Evolutionary conservation across 30 jellyfish, hydroid and myxozoan species (phyloP).

Genomic region (Cassiopea xamachana): DNA sequence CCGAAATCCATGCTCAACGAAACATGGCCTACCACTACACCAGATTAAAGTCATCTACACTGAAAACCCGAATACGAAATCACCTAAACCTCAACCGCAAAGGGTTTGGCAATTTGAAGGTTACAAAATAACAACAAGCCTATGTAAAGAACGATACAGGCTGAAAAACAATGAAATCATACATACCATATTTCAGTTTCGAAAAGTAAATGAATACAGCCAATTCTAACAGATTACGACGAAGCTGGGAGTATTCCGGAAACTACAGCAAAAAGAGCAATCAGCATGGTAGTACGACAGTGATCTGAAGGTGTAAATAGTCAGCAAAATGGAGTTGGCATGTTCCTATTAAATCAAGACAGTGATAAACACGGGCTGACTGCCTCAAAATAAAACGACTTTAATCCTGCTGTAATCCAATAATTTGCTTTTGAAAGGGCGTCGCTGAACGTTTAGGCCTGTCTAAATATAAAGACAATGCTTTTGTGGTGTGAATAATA

Average conservation of each 20-base stretch:
- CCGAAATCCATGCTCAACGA: not conserved
- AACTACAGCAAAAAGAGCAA: constrained; percentile 49
- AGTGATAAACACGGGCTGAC: constrained; percentile 14
- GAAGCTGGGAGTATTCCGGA: constrained; percentile 60
- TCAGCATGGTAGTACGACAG: constrained; percentile 12
- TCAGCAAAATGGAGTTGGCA: not conserved
- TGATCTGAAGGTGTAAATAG: not conserved
- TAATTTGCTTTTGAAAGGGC: constrained; percentile 12
- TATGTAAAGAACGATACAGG: not conserved
- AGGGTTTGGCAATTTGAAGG: not conserved
- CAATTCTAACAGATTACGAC: not conserved
- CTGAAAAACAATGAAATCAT: not conserved
- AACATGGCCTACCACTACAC: not conserved
- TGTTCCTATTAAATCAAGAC: not conserved
- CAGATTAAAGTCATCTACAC: not conserved
- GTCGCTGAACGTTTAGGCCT: constrained; percentile 5
- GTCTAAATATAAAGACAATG: not conserved
- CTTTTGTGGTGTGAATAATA: not conserved
- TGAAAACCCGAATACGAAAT: not conserved
- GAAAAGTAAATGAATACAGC: not conserved
- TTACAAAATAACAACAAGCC: not conserved
- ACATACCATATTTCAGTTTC: constrained; percentile 2
- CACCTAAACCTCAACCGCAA: constrained; percentile 1
- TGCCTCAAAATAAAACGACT: constrained; percentile 36
- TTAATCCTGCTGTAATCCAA: constrained; percentile 41